A percentile compares a stretch with the other conserved stretches of the same genome.
Conservation (phyloP, 2,797 vertebrate species). For the Mycteria americana region DNA sequence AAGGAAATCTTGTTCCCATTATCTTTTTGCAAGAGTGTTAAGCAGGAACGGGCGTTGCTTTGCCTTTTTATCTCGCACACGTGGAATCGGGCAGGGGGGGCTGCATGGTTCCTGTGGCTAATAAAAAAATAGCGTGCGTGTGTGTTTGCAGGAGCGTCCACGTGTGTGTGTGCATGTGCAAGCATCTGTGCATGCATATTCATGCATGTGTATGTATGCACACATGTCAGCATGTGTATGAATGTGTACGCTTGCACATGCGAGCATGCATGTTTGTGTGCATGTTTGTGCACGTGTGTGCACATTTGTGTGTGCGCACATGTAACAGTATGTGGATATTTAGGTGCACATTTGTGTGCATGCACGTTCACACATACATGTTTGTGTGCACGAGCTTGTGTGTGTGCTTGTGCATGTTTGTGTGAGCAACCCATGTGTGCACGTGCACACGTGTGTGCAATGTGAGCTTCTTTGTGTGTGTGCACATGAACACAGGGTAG, state of each 20-base stretch:
- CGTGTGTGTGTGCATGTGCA: fast-evolving
- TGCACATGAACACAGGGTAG: background rate
- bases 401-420: fast-evolving
- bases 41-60: slow-evolving; percentile 5
- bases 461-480: background rate
- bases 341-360: fast-evolving
- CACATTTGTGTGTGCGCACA: background rate
- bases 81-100: background rate
- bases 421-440: fast-evolving
- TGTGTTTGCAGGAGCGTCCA: background rate
- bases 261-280: fast-evolving
- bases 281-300: no score
- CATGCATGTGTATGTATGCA: fast-evolving
- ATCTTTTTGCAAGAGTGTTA: slow-evolving; percentile 50
- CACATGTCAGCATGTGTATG: fast-evolving
- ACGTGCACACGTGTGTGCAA: fast-evolving
- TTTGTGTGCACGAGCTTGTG: background rate
- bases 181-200: background rate
- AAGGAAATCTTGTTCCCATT: slow-evolving; percentile 70
- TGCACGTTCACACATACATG: fast-evolving
- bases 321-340: fast-evolving
- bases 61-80: slow-evolving; percentile 54
- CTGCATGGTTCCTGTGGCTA: background rate
- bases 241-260: fast-evolving
- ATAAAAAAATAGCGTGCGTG: background rate